phyloP scores from a whole-genome alignment of 2,888 invertebrate genomes.

The Hypselothyrea guttata region DNA sequence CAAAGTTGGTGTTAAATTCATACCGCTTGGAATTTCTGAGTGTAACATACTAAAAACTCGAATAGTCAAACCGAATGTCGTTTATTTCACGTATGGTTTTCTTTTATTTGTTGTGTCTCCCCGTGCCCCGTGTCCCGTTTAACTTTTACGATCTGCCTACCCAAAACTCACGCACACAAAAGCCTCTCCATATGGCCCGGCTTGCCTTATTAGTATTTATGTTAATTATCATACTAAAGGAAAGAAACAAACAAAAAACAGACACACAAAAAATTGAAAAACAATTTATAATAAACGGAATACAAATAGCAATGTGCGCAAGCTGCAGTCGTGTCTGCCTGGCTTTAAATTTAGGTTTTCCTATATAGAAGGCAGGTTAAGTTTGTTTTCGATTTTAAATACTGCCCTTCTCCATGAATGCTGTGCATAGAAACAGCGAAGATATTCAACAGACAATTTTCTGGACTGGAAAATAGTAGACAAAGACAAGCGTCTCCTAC shows the following conservation, averaged over 20 bases:
- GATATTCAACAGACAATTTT: too few species aligned
- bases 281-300: conserved; percentile 19
- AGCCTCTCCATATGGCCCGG: conserved; percentile 48
- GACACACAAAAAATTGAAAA: conserved; percentile 26
- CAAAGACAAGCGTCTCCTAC: too few species aligned
- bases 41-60: conserved; percentile 35
- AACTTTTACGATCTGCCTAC: conserved; percentile 47
- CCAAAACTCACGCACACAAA: conserved; percentile 40
- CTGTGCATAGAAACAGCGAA: too few species aligned
- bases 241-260: conserved; percentile 13
- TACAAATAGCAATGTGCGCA: not conserved
- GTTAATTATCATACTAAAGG: conserved; percentile 67
- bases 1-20: conserved; percentile 42
- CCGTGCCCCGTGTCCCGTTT: not conserved
- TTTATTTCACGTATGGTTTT: conserved; percentile 24
- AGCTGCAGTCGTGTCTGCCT: too few species aligned
- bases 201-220: conserved; percentile 66
- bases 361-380: too few species aligned
- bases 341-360: too few species aligned
- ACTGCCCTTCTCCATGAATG: too few species aligned
- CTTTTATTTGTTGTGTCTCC: conserved; percentile 2
- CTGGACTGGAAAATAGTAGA: too few species aligned
- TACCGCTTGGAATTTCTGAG: conserved; percentile 53
- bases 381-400: too few species aligned
- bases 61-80: conserved; percentile 23